These are phyloP conservation scores for Calephelis virginiensis DNA, from an alignment of 1,140 invertebrate species.

Conservation along the genomic window DNA sequence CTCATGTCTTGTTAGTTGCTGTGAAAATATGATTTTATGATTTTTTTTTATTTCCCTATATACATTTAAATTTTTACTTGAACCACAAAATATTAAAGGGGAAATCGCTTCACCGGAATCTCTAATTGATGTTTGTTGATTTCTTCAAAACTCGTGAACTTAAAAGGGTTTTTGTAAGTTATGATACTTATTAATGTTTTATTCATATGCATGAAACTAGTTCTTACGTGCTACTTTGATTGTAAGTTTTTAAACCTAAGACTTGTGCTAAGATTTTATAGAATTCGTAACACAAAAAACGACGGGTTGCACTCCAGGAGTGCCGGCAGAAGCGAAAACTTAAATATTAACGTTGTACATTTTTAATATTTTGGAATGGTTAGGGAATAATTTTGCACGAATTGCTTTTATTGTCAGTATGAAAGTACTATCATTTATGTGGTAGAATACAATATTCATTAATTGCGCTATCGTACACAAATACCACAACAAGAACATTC, in stretches of 20 bases:
- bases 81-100: slow-evolving; percentile 8
- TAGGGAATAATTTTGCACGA: too few relatives aligned
- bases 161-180: slow-evolving; percentile 4
- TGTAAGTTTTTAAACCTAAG: neutral
- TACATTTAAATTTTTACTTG: slow-evolving; percentile 23
- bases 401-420: too few relatives aligned
- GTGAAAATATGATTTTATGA: neutral
- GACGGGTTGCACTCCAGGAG: too few relatives aligned
- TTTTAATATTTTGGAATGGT: too few relatives aligned
- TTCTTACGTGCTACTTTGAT: neutral
- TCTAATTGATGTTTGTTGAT: slow-evolving; percentile 15
- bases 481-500: too few relatives aligned
- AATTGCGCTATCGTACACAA: too few relatives aligned
- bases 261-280: too few relatives aligned
- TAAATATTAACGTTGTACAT: too few relatives aligned
- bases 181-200: neutral
- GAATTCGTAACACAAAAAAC: too few relatives aligned
- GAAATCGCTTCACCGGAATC: slow-evolving; percentile 6
- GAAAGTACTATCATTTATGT: too few relatives aligned
- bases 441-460: too few relatives aligned
- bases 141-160: slow-evolving; percentile 6
- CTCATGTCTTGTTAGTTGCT: neutral
- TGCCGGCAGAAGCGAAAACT: too few relatives aligned
- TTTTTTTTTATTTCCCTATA: neutral
- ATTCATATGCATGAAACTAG: neutral